Base-by-base conservation (phyloP, 2,888 invertebrate species). In the Cotesia congregata region DNA sequence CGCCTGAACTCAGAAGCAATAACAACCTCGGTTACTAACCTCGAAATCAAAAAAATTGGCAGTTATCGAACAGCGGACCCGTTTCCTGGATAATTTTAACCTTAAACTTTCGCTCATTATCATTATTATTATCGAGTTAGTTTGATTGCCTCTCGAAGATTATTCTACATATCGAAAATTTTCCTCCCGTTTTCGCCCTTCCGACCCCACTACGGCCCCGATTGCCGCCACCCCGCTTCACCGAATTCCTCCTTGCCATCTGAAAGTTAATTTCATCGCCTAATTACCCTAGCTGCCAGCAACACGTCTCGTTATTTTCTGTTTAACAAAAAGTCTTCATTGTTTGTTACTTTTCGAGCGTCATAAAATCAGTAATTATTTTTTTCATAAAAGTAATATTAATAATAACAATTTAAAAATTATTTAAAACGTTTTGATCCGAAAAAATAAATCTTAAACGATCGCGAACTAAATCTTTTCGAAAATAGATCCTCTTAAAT, bases 181-280 rank as follows among this genome's bases (percentile, higher is more conserved):
- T 20, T n/a, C 40, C 30, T 20, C 30, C 67, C 67, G 30, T 12
- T 12, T 12, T 50, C 7, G 7, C 50, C 50, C 50, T 50, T 12
- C 12, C 50, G 50, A 7, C 50, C 9, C 50, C 50, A 50, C 50
- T 50, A 50, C 12, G 9, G 12, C 50, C 50, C 7, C 50, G 7
- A 12, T 7, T 12, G 12, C 50, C 12, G 4, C 50, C 12, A 50
- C 50, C 50, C 50, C 50, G 7, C 9, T 50, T 50, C 50, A 50
- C 50, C 50, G 9, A 50, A 50, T 50, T 7, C 50, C 50, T 50
- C 50, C 50, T 50, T 76, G 72, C 77, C 74, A 79, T 79, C 79
- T 78, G 75, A 70, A 79, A 82, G 75, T 78, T 79, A 81, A 81
- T 82, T 80, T 78, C 77, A 77, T 76, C 75, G 65, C 77, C 75